Percentiles rank a stretch among this genome's conserved stretches.
Conservation (phyloP, 2,797 vertebrate genomes). For the Enteromius afrohamiltoni region DNA sequence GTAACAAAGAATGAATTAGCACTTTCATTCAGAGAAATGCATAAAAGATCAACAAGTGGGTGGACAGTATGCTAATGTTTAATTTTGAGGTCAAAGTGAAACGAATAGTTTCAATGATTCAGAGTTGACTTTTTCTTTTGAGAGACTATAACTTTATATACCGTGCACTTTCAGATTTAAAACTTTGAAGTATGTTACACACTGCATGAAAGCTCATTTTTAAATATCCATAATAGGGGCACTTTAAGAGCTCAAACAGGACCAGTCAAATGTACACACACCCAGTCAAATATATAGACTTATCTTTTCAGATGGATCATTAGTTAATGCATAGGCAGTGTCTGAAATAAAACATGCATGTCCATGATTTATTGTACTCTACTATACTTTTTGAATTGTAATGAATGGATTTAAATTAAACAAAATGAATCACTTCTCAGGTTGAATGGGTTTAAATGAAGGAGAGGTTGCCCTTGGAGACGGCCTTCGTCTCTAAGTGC, state of each 20-base stretch:
- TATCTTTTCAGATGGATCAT: slow-evolving; percentile 4
- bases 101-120: too few species aligned
- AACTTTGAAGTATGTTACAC: too few species aligned
- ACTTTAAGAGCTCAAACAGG: background rate
- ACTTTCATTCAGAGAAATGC: too few species aligned
- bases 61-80: too few species aligned
- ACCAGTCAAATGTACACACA: background rate
- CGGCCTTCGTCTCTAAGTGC: slow-evolving; percentile 11
- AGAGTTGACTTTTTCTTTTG: too few species aligned
- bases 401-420: background rate
- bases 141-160: too few species aligned
- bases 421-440: background rate
- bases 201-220: too few species aligned
- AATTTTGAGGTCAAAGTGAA: too few species aligned
- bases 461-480: slow-evolving; percentile 25
- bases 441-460: slow-evolving; percentile 21
- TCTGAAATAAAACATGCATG: slow-evolving; percentile 11
- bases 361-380: background rate
- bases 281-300: background rate
- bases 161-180: too few species aligned
- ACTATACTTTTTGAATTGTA: slow-evolving; percentile 14
- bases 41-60: too few species aligned
- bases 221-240: too few species aligned
- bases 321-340: background rate
- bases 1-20: too few species aligned